These are phyloP conservation scores for Parnassius glacialis DNA, from an alignment of 2,888 invertebrate genomes.

Conservation along the genomic window DNA sequence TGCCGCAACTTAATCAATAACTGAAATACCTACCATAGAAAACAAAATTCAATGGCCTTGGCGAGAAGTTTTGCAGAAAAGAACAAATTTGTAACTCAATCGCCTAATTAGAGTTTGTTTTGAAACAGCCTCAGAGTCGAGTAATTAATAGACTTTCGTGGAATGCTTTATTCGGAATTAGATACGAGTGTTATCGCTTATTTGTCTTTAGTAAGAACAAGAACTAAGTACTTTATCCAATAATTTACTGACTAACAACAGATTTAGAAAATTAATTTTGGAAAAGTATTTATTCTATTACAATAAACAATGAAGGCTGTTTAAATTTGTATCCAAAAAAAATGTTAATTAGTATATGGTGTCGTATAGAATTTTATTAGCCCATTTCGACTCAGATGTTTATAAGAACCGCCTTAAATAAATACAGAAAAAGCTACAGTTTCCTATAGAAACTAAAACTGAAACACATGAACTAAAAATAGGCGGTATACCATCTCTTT, in stretches of 20 bases:
- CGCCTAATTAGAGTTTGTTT: slow-evolving; percentile 67
- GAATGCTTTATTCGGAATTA: slow-evolving; percentile 27
- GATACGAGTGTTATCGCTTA: slow-evolving; percentile 26
- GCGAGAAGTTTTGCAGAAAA: slow-evolving; percentile 34
- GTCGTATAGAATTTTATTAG: too few relatives aligned
- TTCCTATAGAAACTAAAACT: too few relatives aligned
- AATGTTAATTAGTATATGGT: too few relatives aligned
- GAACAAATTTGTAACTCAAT: slow-evolving; percentile 67
- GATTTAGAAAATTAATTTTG: background rate
- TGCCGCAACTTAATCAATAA: background rate
- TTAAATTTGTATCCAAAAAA: too few relatives aligned
- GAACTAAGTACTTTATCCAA: slow-evolving; percentile 11
- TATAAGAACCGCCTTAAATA: too few relatives aligned
- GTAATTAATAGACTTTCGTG: slow-evolving; percentile 49
- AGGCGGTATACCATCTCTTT: too few relatives aligned
- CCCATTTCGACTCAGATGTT: too few relatives aligned
- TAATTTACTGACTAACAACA: slow-evolving; percentile 3
- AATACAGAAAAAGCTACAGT: too few relatives aligned
- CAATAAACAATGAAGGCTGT: too few relatives aligned
- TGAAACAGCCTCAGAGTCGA: slow-evolving; percentile 46
- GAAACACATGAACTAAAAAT: too few relatives aligned
- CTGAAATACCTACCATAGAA: background rate
- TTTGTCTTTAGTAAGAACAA: slow-evolving; percentile 10
- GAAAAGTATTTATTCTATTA: background rate
- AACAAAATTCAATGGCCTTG: slow-evolving; percentile 45